These are phyloP conservation scores for Chromobotia macracanthus DNA, from an alignment of 2,797 vertebrate genomes.

Conservation along the genomic window DNA sequence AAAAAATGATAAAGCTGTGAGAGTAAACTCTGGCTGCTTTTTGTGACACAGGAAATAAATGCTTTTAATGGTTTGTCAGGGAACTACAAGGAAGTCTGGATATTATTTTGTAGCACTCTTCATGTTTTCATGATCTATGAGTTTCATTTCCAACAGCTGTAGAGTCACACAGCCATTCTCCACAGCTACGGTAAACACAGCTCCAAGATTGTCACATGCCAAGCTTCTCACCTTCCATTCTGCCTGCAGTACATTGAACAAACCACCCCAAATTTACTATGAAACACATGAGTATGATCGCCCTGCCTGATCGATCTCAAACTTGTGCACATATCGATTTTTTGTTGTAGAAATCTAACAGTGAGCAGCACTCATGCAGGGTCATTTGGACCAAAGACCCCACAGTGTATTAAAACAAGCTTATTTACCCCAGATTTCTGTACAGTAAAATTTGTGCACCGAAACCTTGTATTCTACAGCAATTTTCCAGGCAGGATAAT, in stretches of 20 bases:
- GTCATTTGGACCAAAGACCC: conserved; percentile 12
- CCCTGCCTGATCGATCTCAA: conserved; percentile 67
- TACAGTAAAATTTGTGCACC: conserved; percentile 62
- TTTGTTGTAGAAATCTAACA: conserved; percentile 56
- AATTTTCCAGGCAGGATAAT: conserved; percentile 54
- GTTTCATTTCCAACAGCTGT: conserved; percentile 61
- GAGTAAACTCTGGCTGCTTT: conserved; percentile 33
- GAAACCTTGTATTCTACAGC: conserved; percentile 53
- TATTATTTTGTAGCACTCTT: conserved; percentile 70
- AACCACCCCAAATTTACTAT: conserved; percentile 69
- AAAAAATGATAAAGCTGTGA: conserved; percentile 52
- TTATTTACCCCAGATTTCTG: conserved; percentile 32
- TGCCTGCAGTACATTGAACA: conserved; percentile 67
- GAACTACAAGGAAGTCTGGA: conserved; percentile 60
- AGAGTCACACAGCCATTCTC: conserved; percentile 59
- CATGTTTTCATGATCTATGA: conserved; percentile 50
- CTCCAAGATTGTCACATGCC: conserved; percentile 43
- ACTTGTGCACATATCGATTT: conserved; percentile 66
- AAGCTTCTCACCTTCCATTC: conserved; percentile 61
- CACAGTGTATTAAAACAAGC: conserved; percentile 40
- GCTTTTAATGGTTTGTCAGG: conserved; percentile 41
- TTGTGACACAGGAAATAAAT: conserved; percentile 31
- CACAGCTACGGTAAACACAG: conserved; percentile 59
- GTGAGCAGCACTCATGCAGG: conserved; percentile 40
- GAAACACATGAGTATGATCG: conserved; percentile 62